Evolutionary conservation across 2,797 vertebrate genomes (phyloP).

Genomic region (Artibeus lituratus): DNA sequence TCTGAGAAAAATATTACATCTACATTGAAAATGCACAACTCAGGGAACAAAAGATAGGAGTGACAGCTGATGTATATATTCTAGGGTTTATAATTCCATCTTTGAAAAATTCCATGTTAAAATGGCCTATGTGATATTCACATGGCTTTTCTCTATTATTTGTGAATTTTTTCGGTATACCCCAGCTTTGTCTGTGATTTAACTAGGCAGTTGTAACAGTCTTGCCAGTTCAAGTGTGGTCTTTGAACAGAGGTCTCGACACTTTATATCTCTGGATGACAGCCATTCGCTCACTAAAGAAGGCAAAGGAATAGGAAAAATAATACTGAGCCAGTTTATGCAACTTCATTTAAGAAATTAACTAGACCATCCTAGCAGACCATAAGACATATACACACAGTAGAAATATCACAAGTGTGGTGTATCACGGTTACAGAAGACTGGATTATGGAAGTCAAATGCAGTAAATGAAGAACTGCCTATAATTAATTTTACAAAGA

Average conservation of each 20-base stretch:
- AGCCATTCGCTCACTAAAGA: slow-evolving; percentile 26
- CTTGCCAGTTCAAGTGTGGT: neutral
- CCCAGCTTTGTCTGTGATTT: neutral
- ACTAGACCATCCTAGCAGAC: neutral
- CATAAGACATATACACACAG: neutral
- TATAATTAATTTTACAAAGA: slow-evolving; percentile 63
- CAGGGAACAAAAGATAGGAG: slow-evolving; percentile 38
- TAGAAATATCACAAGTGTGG: neutral
- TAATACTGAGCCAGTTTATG: neutral
- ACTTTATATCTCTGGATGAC: slow-evolving; percentile 29
- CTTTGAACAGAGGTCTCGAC: slow-evolving; percentile 24
- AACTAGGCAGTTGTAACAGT: neutral
- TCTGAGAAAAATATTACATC: slow-evolving; percentile 55
- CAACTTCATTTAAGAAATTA: slow-evolving; percentile 18
- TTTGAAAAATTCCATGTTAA: slow-evolving; percentile 38
- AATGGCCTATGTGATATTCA: neutral
- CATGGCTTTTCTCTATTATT: slow-evolving; percentile 4
- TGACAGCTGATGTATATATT: slow-evolving; percentile 22
- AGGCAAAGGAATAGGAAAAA: slow-evolving; percentile 31
- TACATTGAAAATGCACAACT: slow-evolving; percentile 53
- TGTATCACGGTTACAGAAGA: neutral
- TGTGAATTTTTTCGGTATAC: slow-evolving; percentile 12
- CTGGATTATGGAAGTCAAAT: slow-evolving; percentile 20
- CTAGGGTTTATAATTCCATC: slow-evolving; percentile 14
- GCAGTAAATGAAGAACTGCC: neutral